A percentile compares a stretch with the other conserved stretches of the same genome.
These are phyloP conservation scores for Heliconius himera DNA, from an alignment of 1,140 invertebrate genomes.

Conservation along the genomic window DNA sequence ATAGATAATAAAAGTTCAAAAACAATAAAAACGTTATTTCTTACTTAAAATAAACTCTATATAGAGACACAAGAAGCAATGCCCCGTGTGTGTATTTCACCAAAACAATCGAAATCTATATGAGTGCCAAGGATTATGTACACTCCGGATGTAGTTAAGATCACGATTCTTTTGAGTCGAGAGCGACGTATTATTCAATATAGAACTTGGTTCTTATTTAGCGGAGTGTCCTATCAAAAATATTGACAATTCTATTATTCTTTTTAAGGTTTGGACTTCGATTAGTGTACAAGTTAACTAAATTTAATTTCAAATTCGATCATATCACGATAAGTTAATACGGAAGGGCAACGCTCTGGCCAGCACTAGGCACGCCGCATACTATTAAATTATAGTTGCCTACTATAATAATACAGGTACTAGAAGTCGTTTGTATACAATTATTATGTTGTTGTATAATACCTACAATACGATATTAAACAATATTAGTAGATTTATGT, in stretches of 20 bases:
- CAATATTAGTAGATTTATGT: conserved; percentile 27
- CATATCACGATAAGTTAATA: conserved; percentile 32
- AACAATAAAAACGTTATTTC: no score
- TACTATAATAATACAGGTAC: conserved; percentile 26
- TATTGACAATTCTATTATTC: conserved; percentile 24
- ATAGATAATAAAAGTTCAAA: no score
- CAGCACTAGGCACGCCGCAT: conserved; percentile 21
- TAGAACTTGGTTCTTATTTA: no score
- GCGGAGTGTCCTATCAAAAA: no score
- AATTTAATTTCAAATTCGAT: conserved; percentile 18
- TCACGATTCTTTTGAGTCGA: no score
- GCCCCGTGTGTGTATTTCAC: no score
- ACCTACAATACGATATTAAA: conserved; percentile 19
- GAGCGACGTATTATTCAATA: no score
- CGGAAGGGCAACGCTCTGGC: conserved; percentile 47
- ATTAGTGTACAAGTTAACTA: conserved; percentile 29
- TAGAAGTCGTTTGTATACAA: conserved; percentile 24
- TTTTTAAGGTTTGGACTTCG: conserved; percentile 14
- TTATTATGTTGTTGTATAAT: conserved; percentile 17
- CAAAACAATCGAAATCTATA: no score
- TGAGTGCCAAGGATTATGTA: no score
- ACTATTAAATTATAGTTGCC: conserved; percentile 34
- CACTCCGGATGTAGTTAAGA: no score
- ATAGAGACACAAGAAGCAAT: no score
- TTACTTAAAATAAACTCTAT: no score